Evolutionary conservation across 2,888 invertebrate genomes (phyloP).

Genomic region (Spatulosminthurus flaviceps): DNA sequence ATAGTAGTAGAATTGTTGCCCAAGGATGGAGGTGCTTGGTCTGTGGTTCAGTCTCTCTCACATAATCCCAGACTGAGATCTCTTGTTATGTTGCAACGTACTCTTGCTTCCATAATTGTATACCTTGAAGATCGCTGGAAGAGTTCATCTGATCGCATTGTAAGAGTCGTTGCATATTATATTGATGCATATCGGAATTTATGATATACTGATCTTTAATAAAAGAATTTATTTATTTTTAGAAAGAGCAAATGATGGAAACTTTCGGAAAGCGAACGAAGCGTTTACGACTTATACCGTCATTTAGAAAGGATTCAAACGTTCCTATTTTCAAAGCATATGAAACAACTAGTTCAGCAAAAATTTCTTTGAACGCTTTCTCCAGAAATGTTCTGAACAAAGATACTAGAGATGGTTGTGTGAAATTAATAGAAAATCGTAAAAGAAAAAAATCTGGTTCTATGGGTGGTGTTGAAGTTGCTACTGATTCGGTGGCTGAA

Average conservation of each 20-base stretch:
- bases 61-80: constrained; percentile 89
- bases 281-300: constrained; percentile 58
- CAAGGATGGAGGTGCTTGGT: constrained; percentile 80
- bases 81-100: constrained; percentile 78
- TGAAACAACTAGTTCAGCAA: constrained; percentile 61
- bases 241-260: constrained; percentile 62
- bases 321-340: constrained; percentile 60
- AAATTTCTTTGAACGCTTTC: constrained; percentile 60
- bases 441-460: constrained; percentile 53
- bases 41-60: constrained; percentile 83
- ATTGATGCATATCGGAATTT: too few species aligned
- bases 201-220: too few species aligned
- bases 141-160: constrained; percentile 70
- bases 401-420: constrained; percentile 48
- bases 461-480: constrained; percentile 64
- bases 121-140: constrained; percentile 83
- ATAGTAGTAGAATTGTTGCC: constrained; percentile 81
- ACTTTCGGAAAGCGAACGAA: constrained; percentile 58
- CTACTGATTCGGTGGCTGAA: constrained; percentile 65
- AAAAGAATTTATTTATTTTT: constrained; percentile 38
- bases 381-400: constrained; percentile 57
- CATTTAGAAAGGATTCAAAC: constrained; percentile 54
- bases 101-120: constrained; percentile 75
- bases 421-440: constrained; percentile 41
- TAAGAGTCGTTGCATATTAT: constrained; percentile 66